Evolutionary conservation across 2,113 vertebrate genomes (phyloP).

Genomic region (Channa argus): DNA sequence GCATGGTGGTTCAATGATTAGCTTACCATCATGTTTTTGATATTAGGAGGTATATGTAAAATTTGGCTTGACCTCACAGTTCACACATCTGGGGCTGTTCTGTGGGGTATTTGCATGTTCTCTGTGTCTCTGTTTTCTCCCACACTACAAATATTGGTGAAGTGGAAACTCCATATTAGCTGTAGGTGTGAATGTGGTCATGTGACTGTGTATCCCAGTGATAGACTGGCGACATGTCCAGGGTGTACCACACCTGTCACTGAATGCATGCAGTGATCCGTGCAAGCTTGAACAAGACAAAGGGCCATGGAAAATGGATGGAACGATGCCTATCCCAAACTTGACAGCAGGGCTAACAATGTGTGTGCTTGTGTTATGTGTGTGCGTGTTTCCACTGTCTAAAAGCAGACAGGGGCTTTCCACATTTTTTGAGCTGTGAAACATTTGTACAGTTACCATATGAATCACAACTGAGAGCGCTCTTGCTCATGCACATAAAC

Average conservation of each 20-base stretch:
- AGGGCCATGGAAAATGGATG: constrained; percentile 22
- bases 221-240: neutral
- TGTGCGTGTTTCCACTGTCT: constrained; percentile 63
- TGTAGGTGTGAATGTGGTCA: neutral
- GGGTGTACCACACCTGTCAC: neutral
- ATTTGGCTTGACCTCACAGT: too few relatives aligned
- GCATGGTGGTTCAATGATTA: neutral
- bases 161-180: constrained; percentile 17
- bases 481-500: constrained; percentile 30
- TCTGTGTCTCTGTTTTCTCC: neutral
- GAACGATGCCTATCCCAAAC: constrained; percentile 20
- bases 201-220: neutral
- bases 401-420: constrained; percentile 78
- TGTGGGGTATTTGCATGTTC: constrained; percentile 9
- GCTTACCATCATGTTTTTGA: neutral
- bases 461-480: constrained; percentile 78
- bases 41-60: too few relatives aligned
- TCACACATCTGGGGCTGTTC: neutral
- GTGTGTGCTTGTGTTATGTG: constrained; percentile 14
- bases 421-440: constrained; percentile 66
- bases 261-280: neutral
- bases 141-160: neutral
- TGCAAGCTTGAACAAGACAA: neutral
- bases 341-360: constrained; percentile 12
- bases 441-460: constrained; percentile 67